A percentile compares a stretch with the other conserved stretches of the same genome.
phyloP scores from a whole-genome alignment of 2,888 invertebrate genomes.

The Lymantria dispar region DNA sequence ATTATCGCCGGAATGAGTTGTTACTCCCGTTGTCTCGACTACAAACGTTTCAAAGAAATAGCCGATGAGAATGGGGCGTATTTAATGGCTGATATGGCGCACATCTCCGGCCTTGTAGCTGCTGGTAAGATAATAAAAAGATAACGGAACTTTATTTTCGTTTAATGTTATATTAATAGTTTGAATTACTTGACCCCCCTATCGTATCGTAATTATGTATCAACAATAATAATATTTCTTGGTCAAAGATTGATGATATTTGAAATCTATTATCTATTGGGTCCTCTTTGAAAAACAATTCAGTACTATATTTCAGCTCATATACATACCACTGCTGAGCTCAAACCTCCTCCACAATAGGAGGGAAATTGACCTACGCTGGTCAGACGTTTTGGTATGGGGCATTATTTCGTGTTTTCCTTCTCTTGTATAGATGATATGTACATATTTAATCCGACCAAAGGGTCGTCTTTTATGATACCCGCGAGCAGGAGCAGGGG shows the following conservation, averaged over 20 bases:
- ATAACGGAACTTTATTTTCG: background rate
- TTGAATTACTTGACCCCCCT: background rate
- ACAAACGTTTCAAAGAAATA: conserved; percentile 92
- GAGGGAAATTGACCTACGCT: too few species aligned
- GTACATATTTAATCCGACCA: too few species aligned
- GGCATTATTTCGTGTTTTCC: too few species aligned
- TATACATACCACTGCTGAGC: too few species aligned
- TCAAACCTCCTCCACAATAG: too few species aligned
- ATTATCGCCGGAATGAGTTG: conserved; percentile 98
- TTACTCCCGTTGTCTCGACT: conserved; percentile 96
- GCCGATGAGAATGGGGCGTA: conserved; percentile 93
- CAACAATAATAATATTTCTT: background rate
- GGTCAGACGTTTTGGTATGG: too few species aligned
- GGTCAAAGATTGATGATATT: background rate
- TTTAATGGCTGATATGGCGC: conserved; percentile 97
- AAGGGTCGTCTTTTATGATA: too few species aligned
- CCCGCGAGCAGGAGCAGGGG: too few species aligned
- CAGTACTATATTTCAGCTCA: too few species aligned
- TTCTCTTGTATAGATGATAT: too few species aligned
- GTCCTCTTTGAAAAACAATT: too few species aligned
- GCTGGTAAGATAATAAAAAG: conserved; percentile 78
- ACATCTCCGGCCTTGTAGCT: conserved; percentile 95
- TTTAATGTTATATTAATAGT: background rate
- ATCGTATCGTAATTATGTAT: background rate
- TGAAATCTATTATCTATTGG: too few species aligned